Evolutionary conservation across 2,113 vertebrate genomes (phyloP), one percentile per base, ranked within the genome.

Genomic region (Phasianus colchicus): DNA sequence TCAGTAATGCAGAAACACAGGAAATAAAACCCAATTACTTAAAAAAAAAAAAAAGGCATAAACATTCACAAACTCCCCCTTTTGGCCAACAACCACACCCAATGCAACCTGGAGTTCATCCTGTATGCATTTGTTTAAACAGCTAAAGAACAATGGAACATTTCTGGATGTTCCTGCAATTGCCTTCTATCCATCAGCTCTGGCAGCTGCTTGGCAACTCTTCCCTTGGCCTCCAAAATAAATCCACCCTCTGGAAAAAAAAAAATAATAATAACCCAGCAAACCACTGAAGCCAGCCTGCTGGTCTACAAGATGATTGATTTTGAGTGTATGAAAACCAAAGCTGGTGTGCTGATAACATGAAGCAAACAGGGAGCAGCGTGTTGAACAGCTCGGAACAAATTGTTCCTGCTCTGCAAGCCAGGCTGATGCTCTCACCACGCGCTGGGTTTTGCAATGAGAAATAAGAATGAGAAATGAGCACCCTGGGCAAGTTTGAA

Each of bases 181-280:
- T 47, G 47, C 83, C 2, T 85, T 79, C 76, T 78, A 88, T 94
- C 92, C 66, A 82, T 95, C 86, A 95, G 57, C 57, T 87, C 81
- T 95, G 89, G 71, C 96, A 94, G 86, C 80, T 77, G 76, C 80
- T 91, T 92, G 94, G 92, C 79, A 84, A 45, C 30, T 47, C 83
- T 82, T 79, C n/a, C 20, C 34, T 77, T 91, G 89, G 73, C 60
- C 55, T 93, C 48, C 72, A 65, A 69, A 93, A 52, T 34, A 91
- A 66, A 83, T 77, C 86, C 86, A 91, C 71, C 85, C 91, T 86
- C 61, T 54, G 88, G 66, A 92, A 66, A 83, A 54, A 54, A 30
- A 54, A 91, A 61, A 80, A 29, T 8, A 52, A 14, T 2, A 29
- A 48, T 14, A 54, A 54, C 52, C 76, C 43, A 66, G 70, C 70